Evolutionary conservation across 2,797 vertebrate genomes (phyloP), one percentile per base, ranked within the genome.

Genomic region (Esox masquinongy): DNA sequence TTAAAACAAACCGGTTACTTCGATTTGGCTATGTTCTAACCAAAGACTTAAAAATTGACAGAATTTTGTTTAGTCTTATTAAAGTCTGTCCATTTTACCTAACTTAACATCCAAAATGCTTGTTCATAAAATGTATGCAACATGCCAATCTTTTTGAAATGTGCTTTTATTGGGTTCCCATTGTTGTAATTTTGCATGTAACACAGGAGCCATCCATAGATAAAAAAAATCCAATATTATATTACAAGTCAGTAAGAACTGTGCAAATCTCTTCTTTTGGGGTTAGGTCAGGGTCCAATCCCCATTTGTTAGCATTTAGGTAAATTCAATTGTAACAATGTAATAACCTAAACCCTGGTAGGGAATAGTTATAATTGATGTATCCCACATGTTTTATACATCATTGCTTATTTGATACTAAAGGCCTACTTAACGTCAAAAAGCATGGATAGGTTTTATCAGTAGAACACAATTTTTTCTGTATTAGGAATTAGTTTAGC

Each of bases 401-500:
- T 7, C 15, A 24, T 31, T 29, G 26, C 22, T 15, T 29, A 12
- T 63, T 14, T 64, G 61, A 5, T 31, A 16, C 26, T 31, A 56
- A 39, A 53, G 1, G 12, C 50, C 50, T 29, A 64, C 61, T 26
- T 31, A 15, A 29, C 15, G 24, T 64, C 24, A 63, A 63, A 29
- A 16, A 16, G 29, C 61, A 29, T 17, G 26, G 26, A 64, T 15
- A 31, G 5, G 24, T 59, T 3, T 26, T 26, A 63, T 29, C 26
- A 29, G 26, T 15, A 31, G 61, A 64, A 64, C 2, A 31, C 26
- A 7, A 26, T 4, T 64, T 15, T 31, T 16, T 26, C 26, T 64
- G 61, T 31, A 26, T 64, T 64, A 16, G 43, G 9, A 70, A 70
- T 50, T 70, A 47, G 22, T 39, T 73, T 15, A 72, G 31, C 22